A percentile compares a stretch with the other conserved stretches of the same genome.
Evolutionary conservation across 2,888 invertebrate genomes (phyloP).

Genomic region (Mesorhabditis belari): DNA sequence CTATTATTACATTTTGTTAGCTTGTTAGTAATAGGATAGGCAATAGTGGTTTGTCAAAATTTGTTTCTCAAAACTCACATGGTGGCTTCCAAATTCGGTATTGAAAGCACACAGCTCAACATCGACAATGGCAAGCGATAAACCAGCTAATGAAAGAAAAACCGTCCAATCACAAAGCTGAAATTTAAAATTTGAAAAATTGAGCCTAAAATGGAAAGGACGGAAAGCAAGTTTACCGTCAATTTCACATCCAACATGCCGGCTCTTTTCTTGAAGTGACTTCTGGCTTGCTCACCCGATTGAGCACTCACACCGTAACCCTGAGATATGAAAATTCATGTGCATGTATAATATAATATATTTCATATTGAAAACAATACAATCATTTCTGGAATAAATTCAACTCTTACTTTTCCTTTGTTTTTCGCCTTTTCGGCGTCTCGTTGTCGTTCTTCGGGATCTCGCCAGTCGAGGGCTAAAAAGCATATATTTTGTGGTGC

Average conservation of each 20-base stretch:
- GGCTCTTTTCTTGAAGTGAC: constrained; percentile 17
- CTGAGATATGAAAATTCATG: no score
- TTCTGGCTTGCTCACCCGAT: constrained; percentile 23
- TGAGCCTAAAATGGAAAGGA: background rate
- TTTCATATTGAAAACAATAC: no score
- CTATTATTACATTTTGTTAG: no score
- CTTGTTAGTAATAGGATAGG: no score
- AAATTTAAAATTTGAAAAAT: background rate
- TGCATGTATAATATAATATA: no score
- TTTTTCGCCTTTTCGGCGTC: background rate
- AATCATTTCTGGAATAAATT: no score
- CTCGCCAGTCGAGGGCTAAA: background rate
- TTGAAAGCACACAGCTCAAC: constrained; percentile 33
- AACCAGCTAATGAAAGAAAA: constrained; percentile 29
- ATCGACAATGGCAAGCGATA: constrained; percentile 39
- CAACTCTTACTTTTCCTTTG: background rate
- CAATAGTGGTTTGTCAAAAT: no score
- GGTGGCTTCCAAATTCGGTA: background rate
- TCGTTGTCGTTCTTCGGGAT: background rate
- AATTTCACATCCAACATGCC: constrained; percentile 23
- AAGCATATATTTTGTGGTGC: no score
- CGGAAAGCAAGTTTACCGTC: constrained; percentile 4
- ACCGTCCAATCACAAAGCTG: constrained; percentile 37
- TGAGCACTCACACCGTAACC: constrained; percentile 30
- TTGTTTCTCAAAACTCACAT: no score